Conservation (phyloP, 2,797 vertebrate species). For the Pantherophis alleghaniensis region DNA sequence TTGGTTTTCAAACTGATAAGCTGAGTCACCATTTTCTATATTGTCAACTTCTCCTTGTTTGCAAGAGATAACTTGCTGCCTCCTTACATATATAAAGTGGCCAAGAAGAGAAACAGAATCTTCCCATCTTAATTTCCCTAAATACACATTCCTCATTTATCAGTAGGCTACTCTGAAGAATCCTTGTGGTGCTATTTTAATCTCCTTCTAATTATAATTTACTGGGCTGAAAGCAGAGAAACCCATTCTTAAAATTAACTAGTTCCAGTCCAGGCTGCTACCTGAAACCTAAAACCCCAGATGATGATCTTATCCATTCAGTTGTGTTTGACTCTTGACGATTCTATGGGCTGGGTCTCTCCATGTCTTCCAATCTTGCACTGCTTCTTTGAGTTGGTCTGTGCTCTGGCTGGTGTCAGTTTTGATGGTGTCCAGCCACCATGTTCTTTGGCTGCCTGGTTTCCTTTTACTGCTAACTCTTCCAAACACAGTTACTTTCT, state of each 20-base stretch:
- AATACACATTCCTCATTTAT: background rate
- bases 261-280: background rate
- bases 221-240: background rate
- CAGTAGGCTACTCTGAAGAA: background rate
- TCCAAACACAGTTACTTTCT: background rate
- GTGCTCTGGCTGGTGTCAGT: too few relatives aligned
- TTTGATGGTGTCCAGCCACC: too few relatives aligned
- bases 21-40: background rate
- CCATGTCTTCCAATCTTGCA: background rate
- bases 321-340: background rate
- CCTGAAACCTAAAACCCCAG: background rate
- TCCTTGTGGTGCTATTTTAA: background rate
- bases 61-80: background rate
- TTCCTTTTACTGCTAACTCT: background rate
- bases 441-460: background rate
- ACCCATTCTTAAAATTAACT: background rate
- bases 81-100: background rate
- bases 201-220: background rate
- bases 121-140: background rate
- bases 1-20: background rate
- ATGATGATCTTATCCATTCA: background rate
- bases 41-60: background rate
- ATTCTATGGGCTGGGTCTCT: background rate
- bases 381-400: background rate
- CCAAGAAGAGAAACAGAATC: background rate